Evolutionary conservation across 1,140 invertebrate species (phyloP).

Genomic region (Procambarus virginalis): DNA sequence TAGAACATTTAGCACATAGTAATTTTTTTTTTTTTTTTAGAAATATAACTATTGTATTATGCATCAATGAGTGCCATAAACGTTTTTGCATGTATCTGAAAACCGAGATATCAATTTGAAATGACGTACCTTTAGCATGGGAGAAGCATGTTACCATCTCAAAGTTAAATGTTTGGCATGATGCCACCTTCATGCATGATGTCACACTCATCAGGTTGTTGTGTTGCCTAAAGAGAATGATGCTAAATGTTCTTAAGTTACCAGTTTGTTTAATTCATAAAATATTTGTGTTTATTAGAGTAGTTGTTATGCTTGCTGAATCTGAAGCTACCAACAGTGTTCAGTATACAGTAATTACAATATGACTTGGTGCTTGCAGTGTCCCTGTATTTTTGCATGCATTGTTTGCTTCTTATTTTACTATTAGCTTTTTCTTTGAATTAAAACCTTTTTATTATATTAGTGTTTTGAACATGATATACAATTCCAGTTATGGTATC

Average conservation of each 20-base stretch:
- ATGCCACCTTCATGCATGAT: background rate
- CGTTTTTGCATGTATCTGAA: slow-evolving; percentile 28
- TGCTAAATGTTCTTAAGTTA: slow-evolving; percentile 59
- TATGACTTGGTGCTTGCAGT: slow-evolving; percentile 61
- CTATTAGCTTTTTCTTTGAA: slow-evolving; percentile 10
- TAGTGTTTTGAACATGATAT: background rate
- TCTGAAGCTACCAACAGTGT: slow-evolving; percentile 13
- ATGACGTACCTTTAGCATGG: slow-evolving; percentile 26
- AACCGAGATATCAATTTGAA: slow-evolving; percentile 16
- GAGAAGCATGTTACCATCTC: slow-evolving; percentile 42
- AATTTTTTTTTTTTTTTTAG: slow-evolving; percentile 8
- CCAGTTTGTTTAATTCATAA: slow-evolving; percentile 51
- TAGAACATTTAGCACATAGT: slow-evolving; percentile 58
- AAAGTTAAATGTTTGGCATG: slow-evolving; percentile 20
- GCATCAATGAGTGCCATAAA: slow-evolving; percentile 32
- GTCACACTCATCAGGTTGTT: slow-evolving; percentile 21
- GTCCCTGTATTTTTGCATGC: slow-evolving; percentile 64
- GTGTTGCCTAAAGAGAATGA: slow-evolving; percentile 45
- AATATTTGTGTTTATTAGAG: slow-evolving; percentile 39
- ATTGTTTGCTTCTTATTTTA: slow-evolving; percentile 52
- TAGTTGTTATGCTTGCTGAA: slow-evolving; percentile 54
- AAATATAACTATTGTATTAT: slow-evolving; percentile 21
- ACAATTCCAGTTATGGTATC: background rate
- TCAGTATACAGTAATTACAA: slow-evolving; percentile 39
- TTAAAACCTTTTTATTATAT: slow-evolving; percentile 7